These are phyloP conservation scores for Rotaria sp. DNA, from an alignment of 2,888 invertebrate species.

Conservation along the genomic window DNA sequence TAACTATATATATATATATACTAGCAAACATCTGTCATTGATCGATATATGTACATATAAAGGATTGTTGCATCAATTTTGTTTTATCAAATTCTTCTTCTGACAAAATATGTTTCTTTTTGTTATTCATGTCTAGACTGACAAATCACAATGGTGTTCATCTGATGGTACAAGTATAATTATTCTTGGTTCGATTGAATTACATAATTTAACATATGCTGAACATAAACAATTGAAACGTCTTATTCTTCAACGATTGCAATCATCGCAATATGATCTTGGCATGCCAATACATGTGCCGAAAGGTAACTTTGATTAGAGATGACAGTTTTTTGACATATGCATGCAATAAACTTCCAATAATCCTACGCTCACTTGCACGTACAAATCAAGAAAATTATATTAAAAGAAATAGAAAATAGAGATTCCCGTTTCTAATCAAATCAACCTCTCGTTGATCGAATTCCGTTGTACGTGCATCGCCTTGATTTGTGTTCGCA, in stretches of 20 bases:
- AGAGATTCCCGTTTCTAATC: background rate
- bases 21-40: background rate
- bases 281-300: background rate
- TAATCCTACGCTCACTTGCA: too few species aligned
- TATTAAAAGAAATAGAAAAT: too few species aligned
- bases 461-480: background rate
- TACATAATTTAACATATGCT: slow-evolving; percentile 28
- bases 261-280: background rate
- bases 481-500: background rate
- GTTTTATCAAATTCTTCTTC: background rate
- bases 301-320: background rate
- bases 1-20: background rate
- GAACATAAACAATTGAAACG: slow-evolving; percentile 26
- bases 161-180: background rate
- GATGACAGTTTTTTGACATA: background rate
- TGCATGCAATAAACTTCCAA: background rate
- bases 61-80: background rate
- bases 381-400: too few species aligned
- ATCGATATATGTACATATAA: background rate
- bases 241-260: slow-evolving; percentile 16
- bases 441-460: background rate
- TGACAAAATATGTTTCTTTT: background rate
- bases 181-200: slow-evolving; percentile 3
- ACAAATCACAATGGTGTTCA: slow-evolving; percentile 15
- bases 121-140: background rate